These are phyloP conservation scores for Tridacna gigas DNA, from an alignment of 2,888 invertebrate genomes.

Conservation along the genomic window DNA sequence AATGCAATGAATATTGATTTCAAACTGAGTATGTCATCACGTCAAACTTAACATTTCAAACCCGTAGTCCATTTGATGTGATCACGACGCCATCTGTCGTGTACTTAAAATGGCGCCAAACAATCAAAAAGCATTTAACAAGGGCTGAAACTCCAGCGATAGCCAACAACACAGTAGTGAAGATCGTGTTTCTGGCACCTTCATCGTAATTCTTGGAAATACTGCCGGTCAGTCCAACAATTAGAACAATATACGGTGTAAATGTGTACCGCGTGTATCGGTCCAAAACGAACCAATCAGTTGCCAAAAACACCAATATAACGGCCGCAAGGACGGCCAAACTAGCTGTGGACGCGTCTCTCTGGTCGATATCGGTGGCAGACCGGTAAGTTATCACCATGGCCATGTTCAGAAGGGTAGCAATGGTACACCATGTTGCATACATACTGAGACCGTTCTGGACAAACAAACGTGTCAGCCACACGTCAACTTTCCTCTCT, in stretches of 20 bases:
- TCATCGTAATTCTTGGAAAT: constrained; percentile 74
- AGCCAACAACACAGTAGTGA: constrained; percentile 72
- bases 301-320: constrained; percentile 74
- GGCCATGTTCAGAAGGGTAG: constrained; percentile 79
- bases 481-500: constrained; percentile 72
- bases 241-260: constrained; percentile 80
- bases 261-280: constrained; percentile 80
- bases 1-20: too few relatives aligned
- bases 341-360: constrained; percentile 71
- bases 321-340: constrained; percentile 73
- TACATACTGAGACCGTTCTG: constrained; percentile 82
- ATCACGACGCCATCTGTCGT: constrained; percentile 44
- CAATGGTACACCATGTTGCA: constrained; percentile 80
- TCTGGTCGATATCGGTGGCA: constrained; percentile 50
- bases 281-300: constrained; percentile 79
- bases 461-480: constrained; percentile 78
- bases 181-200: constrained; percentile 72
- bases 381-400: constrained; percentile 73
- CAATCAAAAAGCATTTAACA: constrained; percentile 57
- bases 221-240: constrained; percentile 78
- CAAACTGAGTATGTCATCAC: neutral
- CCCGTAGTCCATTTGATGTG: constrained; percentile 13
- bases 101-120: constrained; percentile 62
- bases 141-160: constrained; percentile 46
- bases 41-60: neutral